These are phyloP conservation scores for Acrocephalus kingi DNA, from an alignment of 2,113 vertebrate genomes.

Conservation along the genomic window DNA sequence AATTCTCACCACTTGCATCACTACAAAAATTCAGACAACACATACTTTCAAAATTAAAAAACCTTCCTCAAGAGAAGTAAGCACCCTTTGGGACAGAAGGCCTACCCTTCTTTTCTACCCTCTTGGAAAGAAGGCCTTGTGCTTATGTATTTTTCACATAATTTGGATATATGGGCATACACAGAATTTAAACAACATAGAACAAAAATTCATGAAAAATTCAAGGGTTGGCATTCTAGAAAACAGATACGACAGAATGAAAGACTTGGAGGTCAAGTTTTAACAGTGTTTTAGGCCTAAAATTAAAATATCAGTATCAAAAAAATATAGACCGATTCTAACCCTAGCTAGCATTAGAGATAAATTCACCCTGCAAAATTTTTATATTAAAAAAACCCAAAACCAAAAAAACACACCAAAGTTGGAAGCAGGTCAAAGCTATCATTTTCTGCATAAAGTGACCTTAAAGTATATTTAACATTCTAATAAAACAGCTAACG, in stretches of 20 bases:
- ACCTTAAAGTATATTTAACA: background rate
- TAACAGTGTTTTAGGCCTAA: background rate
- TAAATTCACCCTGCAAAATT: background rate
- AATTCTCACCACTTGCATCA: background rate
- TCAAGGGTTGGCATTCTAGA: background rate
- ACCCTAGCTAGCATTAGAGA: background rate
- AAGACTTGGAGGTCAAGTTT: background rate
- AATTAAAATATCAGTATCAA: background rate
- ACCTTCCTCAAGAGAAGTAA: background rate
- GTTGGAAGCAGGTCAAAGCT: background rate
- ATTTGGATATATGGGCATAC: background rate
- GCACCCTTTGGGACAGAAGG: background rate
- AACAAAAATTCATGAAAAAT: background rate
- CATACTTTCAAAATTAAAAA: background rate
- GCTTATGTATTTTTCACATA: background rate
- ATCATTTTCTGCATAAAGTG: background rate
- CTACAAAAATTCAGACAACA: background rate
- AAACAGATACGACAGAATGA: background rate
- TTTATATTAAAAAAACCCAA: background rate
- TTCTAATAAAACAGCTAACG: background rate
- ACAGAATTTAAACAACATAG: background rate
- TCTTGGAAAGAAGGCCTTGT: background rate
- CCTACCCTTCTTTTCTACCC: background rate
- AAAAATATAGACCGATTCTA: background rate
- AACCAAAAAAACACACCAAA: background rate